These are phyloP conservation scores for Rhinopomastus cyanomelas DNA, from an alignment of 2,113 vertebrate genomes.

Conservation along the genomic window DNA sequence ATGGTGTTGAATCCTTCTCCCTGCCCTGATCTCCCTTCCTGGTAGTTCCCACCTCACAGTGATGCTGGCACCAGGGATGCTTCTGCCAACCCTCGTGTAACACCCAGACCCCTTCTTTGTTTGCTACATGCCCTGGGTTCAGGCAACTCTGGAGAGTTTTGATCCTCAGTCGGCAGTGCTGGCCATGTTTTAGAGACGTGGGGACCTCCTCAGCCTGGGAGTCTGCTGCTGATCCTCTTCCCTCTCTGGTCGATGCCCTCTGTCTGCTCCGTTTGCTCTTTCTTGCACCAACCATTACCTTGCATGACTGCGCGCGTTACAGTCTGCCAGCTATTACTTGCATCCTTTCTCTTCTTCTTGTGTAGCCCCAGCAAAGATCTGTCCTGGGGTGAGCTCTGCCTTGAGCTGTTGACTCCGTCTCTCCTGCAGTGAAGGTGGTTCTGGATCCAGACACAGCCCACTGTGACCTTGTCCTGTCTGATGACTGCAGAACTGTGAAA, in stretches of 20 bases:
- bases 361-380: background rate
- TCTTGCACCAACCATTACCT: background rate
- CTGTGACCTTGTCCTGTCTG: background rate
- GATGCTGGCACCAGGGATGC: too few species aligned
- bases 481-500: background rate
- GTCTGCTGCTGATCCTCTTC: background rate
- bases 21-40: too few species aligned
- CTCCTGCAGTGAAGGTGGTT: background rate
- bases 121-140: too few species aligned
- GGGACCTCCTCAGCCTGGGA: background rate
- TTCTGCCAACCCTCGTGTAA: too few species aligned
- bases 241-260: background rate
- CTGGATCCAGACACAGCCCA: slow-evolving; percentile 12
- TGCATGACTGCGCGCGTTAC: background rate
- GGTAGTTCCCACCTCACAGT: too few species aligned
- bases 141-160: background rate
- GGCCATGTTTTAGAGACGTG: accelerated
- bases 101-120: too few species aligned
- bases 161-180: background rate
- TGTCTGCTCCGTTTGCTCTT: background rate
- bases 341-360: background rate
- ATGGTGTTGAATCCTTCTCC: too few species aligned
- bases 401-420: background rate
- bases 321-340: accelerated
- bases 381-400: background rate